These are phyloP conservation scores for Halcyon leucocephala DNA, from an alignment of 2,797 vertebrate species.

Conservation along the genomic window DNA sequence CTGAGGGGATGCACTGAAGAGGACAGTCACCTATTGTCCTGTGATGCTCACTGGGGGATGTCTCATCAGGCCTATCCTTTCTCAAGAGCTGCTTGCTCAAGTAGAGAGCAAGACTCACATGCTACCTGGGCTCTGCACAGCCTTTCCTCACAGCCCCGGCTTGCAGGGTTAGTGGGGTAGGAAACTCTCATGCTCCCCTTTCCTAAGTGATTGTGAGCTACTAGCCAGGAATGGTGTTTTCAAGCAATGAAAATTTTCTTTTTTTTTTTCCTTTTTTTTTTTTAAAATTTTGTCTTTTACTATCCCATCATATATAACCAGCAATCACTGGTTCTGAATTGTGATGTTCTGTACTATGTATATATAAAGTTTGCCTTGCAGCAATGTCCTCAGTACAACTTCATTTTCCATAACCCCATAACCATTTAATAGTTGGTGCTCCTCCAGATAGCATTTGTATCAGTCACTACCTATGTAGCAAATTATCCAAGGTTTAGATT, in stretches of 20 bases:
- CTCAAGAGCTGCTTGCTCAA: not conserved
- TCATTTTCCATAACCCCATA: not conserved
- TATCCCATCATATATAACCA: not conserved
- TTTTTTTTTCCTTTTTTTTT: not conserved
- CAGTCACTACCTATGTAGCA: not conserved
- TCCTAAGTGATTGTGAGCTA: not conserved
- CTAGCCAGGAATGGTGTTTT: not conserved
- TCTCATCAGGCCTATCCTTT: not conserved
- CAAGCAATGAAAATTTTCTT: not conserved
- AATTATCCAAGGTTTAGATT: not conserved
- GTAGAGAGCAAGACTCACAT: fast-evolving
- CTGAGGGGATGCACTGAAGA: not conserved
- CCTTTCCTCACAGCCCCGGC: not conserved
- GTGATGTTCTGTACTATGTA: not conserved
- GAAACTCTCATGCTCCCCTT: not conserved
- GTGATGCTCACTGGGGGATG: not conserved
- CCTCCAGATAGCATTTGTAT: not conserved
- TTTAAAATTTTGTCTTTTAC: not conserved
- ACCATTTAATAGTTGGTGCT: not conserved
- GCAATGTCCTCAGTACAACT: not conserved
- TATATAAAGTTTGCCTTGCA: not conserved
- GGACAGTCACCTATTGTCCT: not conserved
- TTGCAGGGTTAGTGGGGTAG: not conserved
- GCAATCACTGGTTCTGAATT: not conserved
- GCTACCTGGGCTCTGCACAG: not conserved